Base-by-base conservation (phyloP, 2,113 vertebrate species). In the Sula dactylatra region DNA sequence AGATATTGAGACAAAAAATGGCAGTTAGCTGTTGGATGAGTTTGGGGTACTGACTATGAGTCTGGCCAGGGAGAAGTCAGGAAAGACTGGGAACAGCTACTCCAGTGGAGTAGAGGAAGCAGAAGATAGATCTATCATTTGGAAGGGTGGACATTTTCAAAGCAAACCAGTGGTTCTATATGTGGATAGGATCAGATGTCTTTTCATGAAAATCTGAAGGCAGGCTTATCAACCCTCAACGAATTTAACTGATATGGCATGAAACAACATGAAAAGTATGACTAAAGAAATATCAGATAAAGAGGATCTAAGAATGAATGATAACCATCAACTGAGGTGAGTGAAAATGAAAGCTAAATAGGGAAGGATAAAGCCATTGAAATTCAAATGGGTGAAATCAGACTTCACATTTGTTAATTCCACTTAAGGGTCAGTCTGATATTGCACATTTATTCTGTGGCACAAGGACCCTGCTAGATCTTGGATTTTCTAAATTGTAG, bases 331-430 rank as follows among this genome's bases (percentile, higher is more conserved):
- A 6, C 40, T n/a, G 70, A 88, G 31, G 34, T 42, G 74, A 96
- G 73, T 77, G 78, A 95, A 97, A 96, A 85, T 82, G 78, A 96
- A 96, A 96, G 70, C 49, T 88, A 77, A 85, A 85, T 69, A 25
- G 26, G 34, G n/a, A 94, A 84, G 45, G 34, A 80, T 79, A 90
- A 96, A 93, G 62, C 31, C 1, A 56, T 21, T 93, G 84, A 95
- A 85, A 79, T 95, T 90, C 56, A 76, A 90, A 69, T 0, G 2
- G 36, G 19, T 82, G 19, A 79, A 79, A 87, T 87, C 49, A 79
- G 49, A 91, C 67, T 82, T 91, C 59, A 52, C 10, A 38, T 36
- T 84, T 64, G 19, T 67, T 64, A 78, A 65, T 92, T 82, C 45
- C 42, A 52, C 27, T 24, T 65, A 79, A 49, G 15, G n/a, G 10